These are phyloP conservation scores for Cyclophora punctaria DNA, from an alignment of 2,888 invertebrate species.

Conservation along the genomic window DNA sequence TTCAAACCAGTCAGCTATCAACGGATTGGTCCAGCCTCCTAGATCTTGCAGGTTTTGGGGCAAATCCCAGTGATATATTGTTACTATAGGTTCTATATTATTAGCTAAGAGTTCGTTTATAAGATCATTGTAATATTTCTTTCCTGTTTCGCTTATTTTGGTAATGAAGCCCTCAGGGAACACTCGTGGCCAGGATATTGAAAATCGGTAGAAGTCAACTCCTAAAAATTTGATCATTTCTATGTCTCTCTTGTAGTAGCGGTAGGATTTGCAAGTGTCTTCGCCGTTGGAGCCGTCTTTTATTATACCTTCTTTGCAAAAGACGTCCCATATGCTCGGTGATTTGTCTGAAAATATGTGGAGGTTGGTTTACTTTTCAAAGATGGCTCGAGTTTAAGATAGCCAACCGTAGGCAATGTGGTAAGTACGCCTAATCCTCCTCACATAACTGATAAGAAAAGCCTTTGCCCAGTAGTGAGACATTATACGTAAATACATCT, in stretches of 20 bases:
- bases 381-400: too few species aligned
- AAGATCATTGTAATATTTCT: slow-evolving; percentile 78
- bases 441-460: too few species aligned
- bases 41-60: slow-evolving; percentile 71
- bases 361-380: background rate
- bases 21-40: slow-evolving; percentile 72
- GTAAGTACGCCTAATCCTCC: too few species aligned
- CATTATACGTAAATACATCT: too few species aligned
- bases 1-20: slow-evolving; percentile 62
- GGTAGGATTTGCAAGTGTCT: slow-evolving; percentile 76
- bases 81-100: slow-evolving; percentile 76
- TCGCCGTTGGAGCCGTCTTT: slow-evolving; percentile 72
- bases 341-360: slow-evolving; percentile 58
- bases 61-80: slow-evolving; percentile 75
- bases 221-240: slow-evolving; percentile 57
- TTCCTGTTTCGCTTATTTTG: slow-evolving; percentile 73
- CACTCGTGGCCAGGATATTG: slow-evolving; percentile 79
- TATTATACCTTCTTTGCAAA: slow-evolving; percentile 65
- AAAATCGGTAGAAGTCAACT: slow-evolving; percentile 73
- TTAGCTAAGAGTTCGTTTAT: slow-evolving; percentile 75
- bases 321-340: slow-evolving; percentile 77
- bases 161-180: slow-evolving; percentile 74
- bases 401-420: too few species aligned
- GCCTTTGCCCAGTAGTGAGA: too few species aligned
- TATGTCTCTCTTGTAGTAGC: slow-evolving; percentile 74